A percentile compares a stretch with the other conserved stretches of the same genome.
Conservation (phyloP, 2,888 invertebrate genomes). For the Troides oblongomaculatus region DNA sequence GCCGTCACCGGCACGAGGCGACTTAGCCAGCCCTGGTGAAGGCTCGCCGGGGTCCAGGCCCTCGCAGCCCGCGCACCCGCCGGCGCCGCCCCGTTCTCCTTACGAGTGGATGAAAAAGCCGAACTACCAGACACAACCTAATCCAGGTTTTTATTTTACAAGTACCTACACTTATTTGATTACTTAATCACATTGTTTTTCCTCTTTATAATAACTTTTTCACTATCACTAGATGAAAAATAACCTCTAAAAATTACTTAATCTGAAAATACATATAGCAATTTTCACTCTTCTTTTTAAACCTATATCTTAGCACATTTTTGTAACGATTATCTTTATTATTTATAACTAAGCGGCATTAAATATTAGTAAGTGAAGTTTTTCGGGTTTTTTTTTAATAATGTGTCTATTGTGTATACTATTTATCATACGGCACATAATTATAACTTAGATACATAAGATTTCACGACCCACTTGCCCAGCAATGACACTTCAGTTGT, state of each 20-base stretch:
- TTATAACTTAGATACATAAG: too few relatives aligned
- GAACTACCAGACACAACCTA: slow-evolving; percentile 90
- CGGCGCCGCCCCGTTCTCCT: slow-evolving; percentile 88
- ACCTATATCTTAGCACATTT: not conserved
- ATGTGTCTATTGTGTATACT: too few relatives aligned
- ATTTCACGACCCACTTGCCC: too few relatives aligned
- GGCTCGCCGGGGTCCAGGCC: slow-evolving; percentile 75
- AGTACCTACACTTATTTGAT: slow-evolving; percentile 38
- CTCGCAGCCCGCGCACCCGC: slow-evolving; percentile 80
- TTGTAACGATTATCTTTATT: not conserved
- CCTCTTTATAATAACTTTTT: not conserved
- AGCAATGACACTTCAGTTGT: too few relatives aligned
- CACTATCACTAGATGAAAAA: not conserved
- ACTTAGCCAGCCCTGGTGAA: slow-evolving; percentile 79
- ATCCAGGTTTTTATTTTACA: slow-evolving; percentile 84
- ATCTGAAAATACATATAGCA: not conserved
- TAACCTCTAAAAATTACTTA: not conserved
- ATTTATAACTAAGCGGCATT: not conserved
- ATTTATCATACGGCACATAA: too few relatives aligned
- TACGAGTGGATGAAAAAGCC: slow-evolving; percentile 97
- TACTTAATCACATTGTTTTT: slow-evolving; percentile 4
- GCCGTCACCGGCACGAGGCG: slow-evolving; percentile 74
- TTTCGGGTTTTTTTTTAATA: too few relatives aligned
- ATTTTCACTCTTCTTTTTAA: not conserved
- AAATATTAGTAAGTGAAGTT: too few relatives aligned